Evolutionary conservation across 2,797 vertebrate species (phyloP).

Genomic region (Urocyon cinereoargenteus): DNA sequence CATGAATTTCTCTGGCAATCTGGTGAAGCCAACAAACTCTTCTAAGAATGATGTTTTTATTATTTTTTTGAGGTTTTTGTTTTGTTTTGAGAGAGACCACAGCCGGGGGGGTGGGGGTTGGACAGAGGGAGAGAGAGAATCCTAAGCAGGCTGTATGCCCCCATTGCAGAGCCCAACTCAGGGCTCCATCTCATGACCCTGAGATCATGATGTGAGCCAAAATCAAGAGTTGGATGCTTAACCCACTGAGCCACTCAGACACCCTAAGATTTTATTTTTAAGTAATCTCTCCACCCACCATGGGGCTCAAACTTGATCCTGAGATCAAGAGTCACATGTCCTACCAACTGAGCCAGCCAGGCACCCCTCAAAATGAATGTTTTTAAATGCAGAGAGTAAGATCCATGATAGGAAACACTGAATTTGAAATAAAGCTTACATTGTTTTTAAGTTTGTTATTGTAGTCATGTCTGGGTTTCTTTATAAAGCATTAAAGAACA

Average conservation of each 20-base stretch:
- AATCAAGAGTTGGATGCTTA: not conserved
- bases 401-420: not conserved
- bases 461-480: not conserved
- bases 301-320: not conserved
- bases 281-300: not conserved
- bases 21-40: not conserved
- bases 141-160: not conserved
- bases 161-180: fast-evolving
- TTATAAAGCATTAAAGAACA: not conserved
- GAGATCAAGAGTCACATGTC: not conserved
- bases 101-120: not conserved
- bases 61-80: not conserved
- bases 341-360: not conserved
- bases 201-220: not conserved
- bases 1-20: not conserved
- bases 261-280: not conserved
- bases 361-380: not conserved
- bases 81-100: not conserved
- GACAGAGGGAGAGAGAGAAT: not conserved
- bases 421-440: not conserved
- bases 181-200: not conserved
- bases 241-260: not conserved
- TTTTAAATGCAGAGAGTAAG: not conserved
- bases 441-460: not conserved
- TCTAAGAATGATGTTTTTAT: not conserved